Evolutionary conservation across 2,113 vertebrate species (phyloP).

Genomic region (Scatophagus argus): DNA sequence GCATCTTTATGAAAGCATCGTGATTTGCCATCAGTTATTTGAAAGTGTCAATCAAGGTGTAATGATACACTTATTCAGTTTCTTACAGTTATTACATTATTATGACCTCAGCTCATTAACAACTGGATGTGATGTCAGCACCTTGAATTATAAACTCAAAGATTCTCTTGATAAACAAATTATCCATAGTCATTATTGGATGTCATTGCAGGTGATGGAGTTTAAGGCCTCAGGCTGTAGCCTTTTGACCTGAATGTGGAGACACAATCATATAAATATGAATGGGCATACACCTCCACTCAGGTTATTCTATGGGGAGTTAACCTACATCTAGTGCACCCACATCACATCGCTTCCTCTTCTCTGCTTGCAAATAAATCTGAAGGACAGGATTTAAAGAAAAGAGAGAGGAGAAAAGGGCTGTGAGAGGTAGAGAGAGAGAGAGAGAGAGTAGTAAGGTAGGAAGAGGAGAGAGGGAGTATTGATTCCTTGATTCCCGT

Average conservation of each 20-base stretch:
- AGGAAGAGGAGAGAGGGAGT: conserved; percentile 66
- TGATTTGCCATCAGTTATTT: conserved; percentile 1
- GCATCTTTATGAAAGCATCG: conserved; percentile 1
- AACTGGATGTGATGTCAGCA: neutral
- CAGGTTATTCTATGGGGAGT: conserved; percentile 62
- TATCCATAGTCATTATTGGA: conserved; percentile 18
- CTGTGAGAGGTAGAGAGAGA: conserved; percentile 14
- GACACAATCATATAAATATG: conserved; percentile 56
- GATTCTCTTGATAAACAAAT: neutral
- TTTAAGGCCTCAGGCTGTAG: conserved; percentile 14
- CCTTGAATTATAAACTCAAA: conserved; percentile 26
- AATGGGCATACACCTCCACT: conserved; percentile 55
- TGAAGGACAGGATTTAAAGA: conserved; percentile 60
- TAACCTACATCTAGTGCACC: conserved; percentile 71
- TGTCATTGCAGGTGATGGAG: conserved; percentile 18
- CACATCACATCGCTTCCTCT: conserved; percentile 60
- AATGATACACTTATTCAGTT: neutral
- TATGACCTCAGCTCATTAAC: neutral
- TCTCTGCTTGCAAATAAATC: conserved; percentile 67
- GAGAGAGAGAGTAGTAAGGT: conserved; percentile 54
- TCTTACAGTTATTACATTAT: neutral
- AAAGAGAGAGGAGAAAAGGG: conserved; percentile 26
- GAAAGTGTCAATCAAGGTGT: conserved; percentile 1
- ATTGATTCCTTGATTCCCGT: conserved; percentile 83
- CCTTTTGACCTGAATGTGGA: conserved; percentile 47